Conservation (phyloP, 1,140 invertebrate genomes). For the Patella vulgata region DNA sequence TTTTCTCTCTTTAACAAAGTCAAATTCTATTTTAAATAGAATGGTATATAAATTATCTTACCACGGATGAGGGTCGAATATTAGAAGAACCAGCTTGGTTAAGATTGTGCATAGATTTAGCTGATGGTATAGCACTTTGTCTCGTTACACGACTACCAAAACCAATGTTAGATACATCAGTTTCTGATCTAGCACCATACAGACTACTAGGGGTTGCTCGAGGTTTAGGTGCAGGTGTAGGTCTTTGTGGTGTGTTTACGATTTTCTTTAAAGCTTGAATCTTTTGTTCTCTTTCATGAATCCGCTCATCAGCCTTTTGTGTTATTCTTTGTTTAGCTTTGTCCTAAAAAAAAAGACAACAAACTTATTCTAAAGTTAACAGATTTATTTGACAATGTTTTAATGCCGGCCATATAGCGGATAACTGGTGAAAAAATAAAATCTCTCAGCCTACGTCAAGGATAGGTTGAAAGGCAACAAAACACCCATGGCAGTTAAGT, state of each 20-base stretch:
- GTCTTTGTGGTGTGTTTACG: conserved; percentile 42
- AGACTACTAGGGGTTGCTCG: conserved; percentile 47
- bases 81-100: conserved; percentile 30
- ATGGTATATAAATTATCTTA: too few relatives aligned
- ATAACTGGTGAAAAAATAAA: too few relatives aligned
- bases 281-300: conserved; percentile 55
- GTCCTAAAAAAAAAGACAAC: too few relatives aligned
- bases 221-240: conserved; percentile 42
- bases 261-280: conserved; percentile 54
- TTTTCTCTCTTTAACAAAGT: too few relatives aligned
- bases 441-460: too few relatives aligned
- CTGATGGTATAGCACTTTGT: conserved; percentile 31
- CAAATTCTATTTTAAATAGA: too few relatives aligned
- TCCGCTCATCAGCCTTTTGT: conserved; percentile 42
- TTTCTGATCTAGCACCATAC: conserved; percentile 27
- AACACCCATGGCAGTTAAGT: too few relatives aligned
- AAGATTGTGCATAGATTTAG: conserved; percentile 41
- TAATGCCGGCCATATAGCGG: too few relatives aligned
- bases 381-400: too few relatives aligned
- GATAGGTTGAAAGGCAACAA: too few relatives aligned
- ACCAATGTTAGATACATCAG: conserved; percentile 12
- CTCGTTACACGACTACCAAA: conserved; percentile 17
- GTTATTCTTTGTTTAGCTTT: conserved; percentile 53
- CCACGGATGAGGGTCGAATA: too few relatives aligned
- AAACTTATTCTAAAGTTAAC: too few relatives aligned